A percentile compares a stretch with the other conserved stretches of the same genome.
Evolutionary conservation across 2,888 invertebrate genomes (phyloP).

Genomic region (Oscheius sp.): DNA sequence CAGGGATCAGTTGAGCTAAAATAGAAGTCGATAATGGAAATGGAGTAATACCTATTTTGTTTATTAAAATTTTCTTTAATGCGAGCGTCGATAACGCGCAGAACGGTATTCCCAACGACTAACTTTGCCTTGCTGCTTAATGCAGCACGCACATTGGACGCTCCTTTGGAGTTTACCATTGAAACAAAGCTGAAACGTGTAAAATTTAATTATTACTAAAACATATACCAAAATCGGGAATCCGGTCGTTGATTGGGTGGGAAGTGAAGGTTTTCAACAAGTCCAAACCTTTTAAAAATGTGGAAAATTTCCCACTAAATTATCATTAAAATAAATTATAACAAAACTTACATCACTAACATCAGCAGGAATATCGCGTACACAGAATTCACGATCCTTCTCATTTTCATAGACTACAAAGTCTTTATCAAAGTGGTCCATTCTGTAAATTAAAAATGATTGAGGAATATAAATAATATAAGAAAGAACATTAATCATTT

Average conservation of each 20-base stretch:
- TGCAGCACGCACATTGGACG: constrained; percentile 4
- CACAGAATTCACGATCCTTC: constrained; percentile 24
- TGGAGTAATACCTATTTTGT: not conserved
- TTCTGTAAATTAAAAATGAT: constrained; percentile 4
- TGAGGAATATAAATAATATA: too few relatives aligned
- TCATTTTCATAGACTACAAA: not conserved
- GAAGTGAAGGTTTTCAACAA: constrained; percentile 19
- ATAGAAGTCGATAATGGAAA: not conserved
- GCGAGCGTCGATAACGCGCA: constrained; percentile 19
- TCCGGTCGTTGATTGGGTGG: constrained; percentile 6
- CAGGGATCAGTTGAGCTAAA: too few relatives aligned
- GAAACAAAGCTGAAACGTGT: constrained; percentile 19
- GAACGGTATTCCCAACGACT: not conserved
- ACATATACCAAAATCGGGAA: constrained; percentile 13
- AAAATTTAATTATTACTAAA: too few relatives aligned
- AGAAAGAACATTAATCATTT: too few relatives aligned
- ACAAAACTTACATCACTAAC: constrained; percentile 16
- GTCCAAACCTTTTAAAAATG: constrained; percentile 16
- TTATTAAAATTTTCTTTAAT: not conserved
- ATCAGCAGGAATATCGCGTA: constrained; percentile 13
- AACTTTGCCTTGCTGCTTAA: constrained; percentile 4
- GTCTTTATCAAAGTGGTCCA: not conserved
- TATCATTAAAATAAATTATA: not conserved
- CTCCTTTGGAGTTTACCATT: constrained; percentile 19
- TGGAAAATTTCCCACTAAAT: constrained; percentile 28